phyloP scores from a whole-genome alignment of 2,888 invertebrate genomes.

The Eristalis intricaria region DNA sequence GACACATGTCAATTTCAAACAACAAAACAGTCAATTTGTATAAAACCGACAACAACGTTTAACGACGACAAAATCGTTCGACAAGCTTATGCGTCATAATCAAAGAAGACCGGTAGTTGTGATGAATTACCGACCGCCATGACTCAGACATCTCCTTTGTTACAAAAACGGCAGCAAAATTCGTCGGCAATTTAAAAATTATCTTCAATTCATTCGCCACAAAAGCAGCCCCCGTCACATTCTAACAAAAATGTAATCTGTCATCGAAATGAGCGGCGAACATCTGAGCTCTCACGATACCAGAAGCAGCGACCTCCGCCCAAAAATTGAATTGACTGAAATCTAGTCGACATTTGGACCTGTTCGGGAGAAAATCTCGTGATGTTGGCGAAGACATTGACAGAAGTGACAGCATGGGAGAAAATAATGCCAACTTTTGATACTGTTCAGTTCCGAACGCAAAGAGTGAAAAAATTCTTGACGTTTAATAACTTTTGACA shows the following conservation, averaged over 20 bases:
- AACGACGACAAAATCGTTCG: not conserved
- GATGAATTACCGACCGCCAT: not conserved
- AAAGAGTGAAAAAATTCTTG: not conserved
- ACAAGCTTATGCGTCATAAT: not conserved
- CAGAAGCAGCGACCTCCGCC: not conserved
- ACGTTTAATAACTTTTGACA: slow-evolving; percentile 39
- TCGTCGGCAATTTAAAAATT: not conserved
- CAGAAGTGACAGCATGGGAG: not conserved
- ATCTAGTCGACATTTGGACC: not conserved
- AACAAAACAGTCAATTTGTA: not conserved
- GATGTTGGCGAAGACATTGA: not conserved
- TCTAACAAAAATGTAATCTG: not conserved
- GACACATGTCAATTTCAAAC: not conserved
- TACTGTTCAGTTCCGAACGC: not conserved
- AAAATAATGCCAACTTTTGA: not conserved
- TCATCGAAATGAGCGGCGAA: not conserved
- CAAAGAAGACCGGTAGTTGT: not conserved
- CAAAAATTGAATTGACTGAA: not conserved
- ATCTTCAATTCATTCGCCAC: not conserved
- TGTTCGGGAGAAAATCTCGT: not conserved
- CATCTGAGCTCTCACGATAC: not conserved
- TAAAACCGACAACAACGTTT: not conserved
- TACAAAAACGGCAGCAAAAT: not conserved
- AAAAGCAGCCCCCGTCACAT: not conserved
- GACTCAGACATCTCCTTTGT: not conserved